These are phyloP conservation scores for Thunnus thynnus DNA, from an alignment of 2,113 vertebrate species.

Conservation along the genomic window DNA sequence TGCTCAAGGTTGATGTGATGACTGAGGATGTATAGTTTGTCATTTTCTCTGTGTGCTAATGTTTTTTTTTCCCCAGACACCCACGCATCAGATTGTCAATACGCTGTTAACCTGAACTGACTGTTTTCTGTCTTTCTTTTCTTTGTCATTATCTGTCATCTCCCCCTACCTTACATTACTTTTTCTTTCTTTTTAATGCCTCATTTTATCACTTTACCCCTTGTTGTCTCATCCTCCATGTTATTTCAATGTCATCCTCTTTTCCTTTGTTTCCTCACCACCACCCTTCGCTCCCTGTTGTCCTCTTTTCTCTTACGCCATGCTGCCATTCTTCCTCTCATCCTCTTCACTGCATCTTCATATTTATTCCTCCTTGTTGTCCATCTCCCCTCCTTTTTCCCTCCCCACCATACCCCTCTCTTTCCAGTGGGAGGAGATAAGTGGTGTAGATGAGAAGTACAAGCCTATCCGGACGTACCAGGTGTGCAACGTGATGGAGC, in stretches of 20 bases:
- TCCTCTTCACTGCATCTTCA: background rate
- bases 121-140: slow-evolving; percentile 15
- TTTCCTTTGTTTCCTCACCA: too few relatives aligned
- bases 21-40: slow-evolving; percentile 35
- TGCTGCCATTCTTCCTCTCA: background rate
- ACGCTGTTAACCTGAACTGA: slow-evolving; percentile 12
- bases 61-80: slow-evolving; percentile 17
- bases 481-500: slow-evolving; percentile 97
- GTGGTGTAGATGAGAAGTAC: slow-evolving; percentile 94
- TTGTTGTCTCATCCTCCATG: background rate
- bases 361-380: background rate
- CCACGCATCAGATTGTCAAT: slow-evolving; percentile 40
- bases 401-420: background rate
- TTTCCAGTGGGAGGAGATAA: slow-evolving; percentile 98
- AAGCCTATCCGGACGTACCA: slow-evolving; percentile 96
- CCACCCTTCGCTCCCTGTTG: too few relatives aligned
- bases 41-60: slow-evolving; percentile 19
- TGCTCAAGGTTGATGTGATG: slow-evolving; percentile 39
- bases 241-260: background rate
- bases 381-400: too few relatives aligned
- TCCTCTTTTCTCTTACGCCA: background rate
- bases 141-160: background rate
- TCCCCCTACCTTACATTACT: background rate
- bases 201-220: background rate
- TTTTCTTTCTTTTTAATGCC: background rate